phyloP scores from a whole-genome alignment of 2,888 invertebrate genomes.

The Nymphalis c-album region DNA sequence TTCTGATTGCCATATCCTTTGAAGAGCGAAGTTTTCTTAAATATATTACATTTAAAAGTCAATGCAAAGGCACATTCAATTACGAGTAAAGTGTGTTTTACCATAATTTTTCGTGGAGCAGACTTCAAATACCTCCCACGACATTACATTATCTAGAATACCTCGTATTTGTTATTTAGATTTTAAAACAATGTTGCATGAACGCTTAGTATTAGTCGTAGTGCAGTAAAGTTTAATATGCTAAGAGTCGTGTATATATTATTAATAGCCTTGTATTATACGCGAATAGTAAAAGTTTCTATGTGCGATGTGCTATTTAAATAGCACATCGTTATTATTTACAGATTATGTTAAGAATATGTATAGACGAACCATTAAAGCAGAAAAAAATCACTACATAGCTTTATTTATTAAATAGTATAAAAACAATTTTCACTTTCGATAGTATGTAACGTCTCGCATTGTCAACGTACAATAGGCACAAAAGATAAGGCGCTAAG shows the following conservation, averaged over 20 bases:
- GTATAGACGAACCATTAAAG: too few species aligned
- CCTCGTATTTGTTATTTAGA: conserved; percentile 18
- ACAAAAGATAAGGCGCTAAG: conserved; percentile 33
- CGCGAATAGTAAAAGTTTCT: background rate
- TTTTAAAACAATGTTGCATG: conserved; percentile 31
- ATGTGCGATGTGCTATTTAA: background rate
- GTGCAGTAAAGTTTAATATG: conserved; percentile 25
- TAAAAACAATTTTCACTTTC: conserved; percentile 7
- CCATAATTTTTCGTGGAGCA: conserved; percentile 58
- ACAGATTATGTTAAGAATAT: conserved; percentile 4
- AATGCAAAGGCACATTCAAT: conserved; percentile 65
- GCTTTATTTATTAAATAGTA: too few species aligned
- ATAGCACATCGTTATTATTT: background rate
- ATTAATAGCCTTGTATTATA: conserved; percentile 11
- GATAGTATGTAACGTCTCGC: background rate
- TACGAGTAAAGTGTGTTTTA: conserved; percentile 58
- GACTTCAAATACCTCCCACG: conserved; percentile 54
- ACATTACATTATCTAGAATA: conserved; percentile 40
- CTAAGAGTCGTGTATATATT: conserved; percentile 23
- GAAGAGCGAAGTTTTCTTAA: conserved; percentile 40
- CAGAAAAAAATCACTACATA: too few species aligned
- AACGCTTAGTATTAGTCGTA: conserved; percentile 18
- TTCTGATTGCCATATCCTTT: conserved; percentile 38
- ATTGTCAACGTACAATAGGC: conserved; percentile 17
- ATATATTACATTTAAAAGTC: conserved; percentile 64